These are phyloP conservation scores for Cranoglanis bouderius DNA, from an alignment of 2,113 vertebrate species.

Conservation along the genomic window DNA sequence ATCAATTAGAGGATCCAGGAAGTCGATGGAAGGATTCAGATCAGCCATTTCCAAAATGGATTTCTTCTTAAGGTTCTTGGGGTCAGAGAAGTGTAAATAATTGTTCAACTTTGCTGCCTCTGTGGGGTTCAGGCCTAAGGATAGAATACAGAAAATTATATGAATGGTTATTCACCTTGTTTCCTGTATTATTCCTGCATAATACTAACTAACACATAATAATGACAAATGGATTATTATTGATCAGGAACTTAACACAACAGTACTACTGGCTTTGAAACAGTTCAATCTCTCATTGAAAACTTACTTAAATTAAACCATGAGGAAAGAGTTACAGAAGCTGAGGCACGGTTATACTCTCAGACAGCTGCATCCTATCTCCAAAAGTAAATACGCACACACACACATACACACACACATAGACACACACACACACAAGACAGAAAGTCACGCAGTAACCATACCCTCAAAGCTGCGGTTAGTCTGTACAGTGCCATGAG, in stretches of 20 bases:
- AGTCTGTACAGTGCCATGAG: constrained; percentile 74
- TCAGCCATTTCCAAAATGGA: constrained; percentile 81
- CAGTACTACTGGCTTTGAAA: background rate
- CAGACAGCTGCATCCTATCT: constrained; percentile 32
- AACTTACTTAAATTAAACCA: background rate
- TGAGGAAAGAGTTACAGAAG: constrained; percentile 9
- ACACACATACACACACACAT: background rate
- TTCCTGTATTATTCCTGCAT: background rate
- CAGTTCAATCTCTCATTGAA: background rate
- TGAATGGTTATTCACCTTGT: background rate
- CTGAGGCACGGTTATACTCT: constrained; percentile 8
- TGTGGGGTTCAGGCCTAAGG: constrained; percentile 79
- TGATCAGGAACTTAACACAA: background rate
- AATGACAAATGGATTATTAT: background rate
- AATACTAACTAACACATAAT: background rate
- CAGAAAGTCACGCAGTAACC: constrained; percentile 2
- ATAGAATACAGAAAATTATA: background rate
- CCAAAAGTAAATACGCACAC: background rate
- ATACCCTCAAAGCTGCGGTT: constrained; percentile 90
- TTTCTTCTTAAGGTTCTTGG: constrained; percentile 78
- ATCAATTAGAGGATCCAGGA: constrained; percentile 85
- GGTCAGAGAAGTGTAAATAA: constrained; percentile 85
- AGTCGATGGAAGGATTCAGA: constrained; percentile 85
- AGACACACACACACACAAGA: background rate
- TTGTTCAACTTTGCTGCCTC: constrained; percentile 83